These are phyloP conservation scores for Pediacus dermestoides DNA, from an alignment of 2,888 invertebrate species.

Conservation along the genomic window DNA sequence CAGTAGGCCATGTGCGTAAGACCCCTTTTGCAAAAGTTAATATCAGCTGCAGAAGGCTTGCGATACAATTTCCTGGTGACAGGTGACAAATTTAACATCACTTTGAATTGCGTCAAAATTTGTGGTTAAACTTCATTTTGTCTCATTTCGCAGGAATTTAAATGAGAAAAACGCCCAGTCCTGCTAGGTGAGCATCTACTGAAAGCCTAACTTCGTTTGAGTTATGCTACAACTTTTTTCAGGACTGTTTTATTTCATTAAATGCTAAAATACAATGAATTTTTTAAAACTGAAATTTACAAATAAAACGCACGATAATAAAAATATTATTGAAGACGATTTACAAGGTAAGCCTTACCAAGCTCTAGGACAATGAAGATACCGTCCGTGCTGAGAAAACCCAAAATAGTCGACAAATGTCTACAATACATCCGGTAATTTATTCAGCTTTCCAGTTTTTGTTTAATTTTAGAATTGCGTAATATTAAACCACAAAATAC, in stretches of 20 bases:
- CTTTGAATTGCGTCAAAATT: too few species aligned
- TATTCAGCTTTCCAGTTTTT: constrained; percentile 16
- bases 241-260: constrained; percentile 23
- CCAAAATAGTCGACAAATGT: constrained; percentile 9
- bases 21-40: too few species aligned
- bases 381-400: constrained; percentile 14
- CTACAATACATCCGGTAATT: constrained; percentile 29
- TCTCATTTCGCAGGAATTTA: too few species aligned
- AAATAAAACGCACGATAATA: constrained; percentile 23
- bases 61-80: too few species aligned
- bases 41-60: too few species aligned
- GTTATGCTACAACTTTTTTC: too few species aligned
- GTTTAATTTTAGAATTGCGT: constrained; percentile 20
- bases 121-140: too few species aligned
- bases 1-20: too few species aligned
- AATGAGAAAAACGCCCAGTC: too few species aligned
- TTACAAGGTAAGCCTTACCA: not conserved
- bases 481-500: not conserved
- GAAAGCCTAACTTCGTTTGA: too few species aligned
- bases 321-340: constrained; percentile 4
- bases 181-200: too few species aligned
- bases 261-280: constrained; percentile 30
- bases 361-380: constrained; percentile 21
- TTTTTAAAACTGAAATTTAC: constrained; percentile 32
- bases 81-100: too few species aligned